Evolutionary conservation across 2,888 invertebrate genomes (phyloP), one percentile per base, ranked within the genome.

Genomic region (Dusona sp.): DNA sequence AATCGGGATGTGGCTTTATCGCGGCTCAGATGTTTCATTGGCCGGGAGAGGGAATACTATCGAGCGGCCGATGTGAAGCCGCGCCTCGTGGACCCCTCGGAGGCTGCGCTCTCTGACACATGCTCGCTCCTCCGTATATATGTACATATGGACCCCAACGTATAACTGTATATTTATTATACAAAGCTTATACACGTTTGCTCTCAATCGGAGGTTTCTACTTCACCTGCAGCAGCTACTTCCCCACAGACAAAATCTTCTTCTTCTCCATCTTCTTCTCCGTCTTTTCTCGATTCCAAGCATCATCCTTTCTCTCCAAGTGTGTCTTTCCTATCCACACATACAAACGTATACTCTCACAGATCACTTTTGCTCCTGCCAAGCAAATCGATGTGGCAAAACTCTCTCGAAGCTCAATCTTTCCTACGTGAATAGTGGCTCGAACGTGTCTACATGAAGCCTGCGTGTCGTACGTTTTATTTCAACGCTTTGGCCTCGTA

Each of bases 51-150:
- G 83, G 90, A 90, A 90, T 92, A 91, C 92, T 94, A 94, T 94
- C 93, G 94, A 93, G 92, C 94, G 93, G 90, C 88, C 90, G 91
- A 89, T 91, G 90, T 87, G 91, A 92, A 91, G 93, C 93, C 93
- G 94, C 93, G 92, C 94, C 94, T 93, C 90, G 92, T 89, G 57
- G 73, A 79, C 70, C 79, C 70, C 77, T 70, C 85, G 86, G 86
- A 86, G 86, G 86, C 86, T 86, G 86, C 86, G 86, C 86, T 61
- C 78, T 70, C 74, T 51, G 33, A 48, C 72, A 73, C 57, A 45
- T 33, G 9, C 73, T 68, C 51, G 13, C 36, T 57, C 19, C 9
- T 42, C 9, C 19, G 22, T 42, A 25, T 42, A 11, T 48, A 4
- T 48, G 9, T 65, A 33, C 33, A 51, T 61, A 11, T 51, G 22